Evolutionary conservation across 2,797 vertebrate genomes (phyloP).

Genomic region (Enteromius thamalakanensis): DNA sequence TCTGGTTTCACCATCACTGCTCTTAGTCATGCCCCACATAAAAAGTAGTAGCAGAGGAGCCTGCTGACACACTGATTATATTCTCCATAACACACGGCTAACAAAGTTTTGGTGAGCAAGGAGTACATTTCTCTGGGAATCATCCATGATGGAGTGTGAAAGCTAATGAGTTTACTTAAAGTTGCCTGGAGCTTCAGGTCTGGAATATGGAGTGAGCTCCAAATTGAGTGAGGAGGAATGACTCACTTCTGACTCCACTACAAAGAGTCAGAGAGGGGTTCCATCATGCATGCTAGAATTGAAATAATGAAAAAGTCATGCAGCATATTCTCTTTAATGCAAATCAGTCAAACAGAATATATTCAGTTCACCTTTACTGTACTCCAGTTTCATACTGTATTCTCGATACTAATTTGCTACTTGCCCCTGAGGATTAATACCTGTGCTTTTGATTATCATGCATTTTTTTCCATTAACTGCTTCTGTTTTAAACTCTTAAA

Average conservation of each 20-base stretch:
- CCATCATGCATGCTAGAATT: not conserved
- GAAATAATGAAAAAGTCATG: conserved; percentile 4
- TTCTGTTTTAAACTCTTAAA: not conserved
- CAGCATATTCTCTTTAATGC: conserved; percentile 13
- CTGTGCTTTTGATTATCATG: not conserved
- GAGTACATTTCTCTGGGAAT: conserved; percentile 22
- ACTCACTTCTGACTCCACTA: conserved; percentile 8
- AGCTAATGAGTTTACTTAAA: conserved; percentile 28
- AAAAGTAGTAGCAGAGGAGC: not conserved
- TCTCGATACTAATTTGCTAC: not conserved
- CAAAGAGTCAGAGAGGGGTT: not conserved
- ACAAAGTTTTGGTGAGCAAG: not conserved
- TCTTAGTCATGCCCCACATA: not conserved
- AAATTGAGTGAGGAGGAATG: conserved; percentile 22
- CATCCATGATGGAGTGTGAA: conserved; percentile 7
- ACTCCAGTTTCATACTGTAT: not conserved
- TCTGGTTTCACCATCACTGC: not conserved
- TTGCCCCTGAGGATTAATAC: not conserved
- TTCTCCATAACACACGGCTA: conserved; percentile 25
- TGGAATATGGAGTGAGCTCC: conserved; percentile 24
- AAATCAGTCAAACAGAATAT: conserved; percentile 15
- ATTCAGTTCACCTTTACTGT: not conserved
- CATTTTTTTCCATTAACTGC: not conserved
- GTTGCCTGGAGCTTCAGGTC: conserved; percentile 22
- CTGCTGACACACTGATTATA: conserved; percentile 4